These are phyloP conservation scores for Zeuzera pyrina DNA, from an alignment of 2,888 invertebrate genomes.

Conservation along the genomic window DNA sequence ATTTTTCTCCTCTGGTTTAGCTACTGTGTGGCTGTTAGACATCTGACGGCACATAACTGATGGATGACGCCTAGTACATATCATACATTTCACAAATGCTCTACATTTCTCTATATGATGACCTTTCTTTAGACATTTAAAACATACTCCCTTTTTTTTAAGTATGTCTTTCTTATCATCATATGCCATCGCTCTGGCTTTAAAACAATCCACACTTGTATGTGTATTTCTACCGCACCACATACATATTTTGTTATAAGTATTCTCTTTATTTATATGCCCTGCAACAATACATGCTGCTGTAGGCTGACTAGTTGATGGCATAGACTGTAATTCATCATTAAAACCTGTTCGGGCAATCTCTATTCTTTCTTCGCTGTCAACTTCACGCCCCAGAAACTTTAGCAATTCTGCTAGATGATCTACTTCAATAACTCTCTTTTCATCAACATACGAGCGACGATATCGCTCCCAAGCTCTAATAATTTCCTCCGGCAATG, in stretches of 20 bases:
- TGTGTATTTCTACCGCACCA: not conserved
- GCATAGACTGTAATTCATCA: no score
- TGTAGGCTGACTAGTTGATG: no score
- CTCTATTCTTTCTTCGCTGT: not conserved
- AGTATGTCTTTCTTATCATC: no score
- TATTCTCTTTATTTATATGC: no score
- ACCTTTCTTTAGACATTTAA: conserved; percentile 2
- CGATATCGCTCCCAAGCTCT: not conserved
- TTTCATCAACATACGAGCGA: not conserved
- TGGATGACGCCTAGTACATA: conserved; percentile 1
- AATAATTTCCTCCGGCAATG: not conserved
- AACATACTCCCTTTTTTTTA: not conserved
- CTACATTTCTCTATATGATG: conserved; percentile 1
- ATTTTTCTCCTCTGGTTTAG: not conserved
- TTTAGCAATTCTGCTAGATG: not conserved
- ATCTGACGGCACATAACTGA: not conserved
- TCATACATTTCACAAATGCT: not conserved
- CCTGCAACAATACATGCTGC: not conserved
- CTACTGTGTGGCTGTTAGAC: no score
- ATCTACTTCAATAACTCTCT: no score
- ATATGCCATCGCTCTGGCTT: conserved; percentile 1
- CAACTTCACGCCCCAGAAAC: not conserved
- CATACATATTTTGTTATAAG: no score
- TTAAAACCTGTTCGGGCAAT: not conserved
- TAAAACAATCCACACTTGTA: conserved; percentile 1